phyloP scores from a whole-genome alignment of 2,888 invertebrate genomes.

The Habrosyne pyritoides region DNA sequence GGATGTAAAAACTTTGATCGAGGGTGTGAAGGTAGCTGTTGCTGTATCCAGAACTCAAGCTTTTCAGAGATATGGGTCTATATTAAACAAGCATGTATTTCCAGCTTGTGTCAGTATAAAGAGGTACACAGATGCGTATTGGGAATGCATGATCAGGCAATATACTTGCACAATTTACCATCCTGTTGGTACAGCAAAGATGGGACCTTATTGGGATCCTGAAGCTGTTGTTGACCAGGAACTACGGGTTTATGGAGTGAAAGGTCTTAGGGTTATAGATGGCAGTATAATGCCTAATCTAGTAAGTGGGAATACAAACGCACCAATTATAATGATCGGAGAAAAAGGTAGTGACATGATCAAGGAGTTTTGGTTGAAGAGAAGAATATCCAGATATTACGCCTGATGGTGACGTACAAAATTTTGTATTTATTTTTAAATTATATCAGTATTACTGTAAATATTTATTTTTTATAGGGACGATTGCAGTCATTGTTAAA shows the following conservation, averaged over 20 bases:
- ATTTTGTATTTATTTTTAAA: slow-evolving; percentile 22
- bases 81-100: slow-evolving; percentile 87
- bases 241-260: slow-evolving; percentile 90
- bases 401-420: slow-evolving; percentile 54
- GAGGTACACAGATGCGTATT: slow-evolving; percentile 89
- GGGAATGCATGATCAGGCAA: slow-evolving; percentile 94
- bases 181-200: slow-evolving; percentile 93
- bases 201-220: slow-evolving; percentile 94
- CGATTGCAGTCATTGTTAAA: neutral
- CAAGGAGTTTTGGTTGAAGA: slow-evolving; percentile 91
- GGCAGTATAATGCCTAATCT: slow-evolving; percentile 94
- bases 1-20: slow-evolving; percentile 91
- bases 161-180: slow-evolving; percentile 94
- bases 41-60: slow-evolving; percentile 91
- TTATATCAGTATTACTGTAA: slow-evolving; percentile 44
- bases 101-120: slow-evolving; percentile 89
- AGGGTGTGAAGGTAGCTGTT: slow-evolving; percentile 93
- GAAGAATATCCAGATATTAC: slow-evolving; percentile 74
- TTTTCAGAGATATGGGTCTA: slow-evolving; percentile 89
- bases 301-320: slow-evolving; percentile 94
- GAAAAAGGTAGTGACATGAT: slow-evolving; percentile 95
- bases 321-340: slow-evolving; percentile 94
- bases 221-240: slow-evolving; percentile 93
- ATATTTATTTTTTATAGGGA: slow-evolving; percentile 16
- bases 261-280: slow-evolving; percentile 91